Conservation (phyloP, 2,797 vertebrate species). For the Harpagifer antarcticus region DNA sequence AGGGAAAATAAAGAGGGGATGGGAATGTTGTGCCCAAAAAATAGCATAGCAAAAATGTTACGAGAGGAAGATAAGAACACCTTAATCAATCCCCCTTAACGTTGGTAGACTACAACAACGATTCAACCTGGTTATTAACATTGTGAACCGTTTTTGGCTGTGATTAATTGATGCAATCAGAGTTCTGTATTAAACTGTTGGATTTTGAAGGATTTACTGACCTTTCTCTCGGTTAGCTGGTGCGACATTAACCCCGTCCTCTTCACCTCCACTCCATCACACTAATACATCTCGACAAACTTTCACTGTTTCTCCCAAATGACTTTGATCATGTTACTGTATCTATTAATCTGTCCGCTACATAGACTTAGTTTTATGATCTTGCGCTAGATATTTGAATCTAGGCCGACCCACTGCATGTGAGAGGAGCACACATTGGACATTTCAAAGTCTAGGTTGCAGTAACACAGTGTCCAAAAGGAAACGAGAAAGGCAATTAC, state of each 20-base stretch:
- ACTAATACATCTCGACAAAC: conserved; percentile 13
- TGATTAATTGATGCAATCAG: conserved; percentile 14
- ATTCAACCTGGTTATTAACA: not conserved
- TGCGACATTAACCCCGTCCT: not conserved
- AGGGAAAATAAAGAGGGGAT: not conserved
- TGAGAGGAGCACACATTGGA: conserved; percentile 50
- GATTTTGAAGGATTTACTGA: conserved; percentile 33
- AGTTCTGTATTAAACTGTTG: not conserved
- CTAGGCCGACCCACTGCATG: conserved; percentile 18
- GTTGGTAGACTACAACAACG: not conserved
- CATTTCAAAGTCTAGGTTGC: conserved; percentile 27
- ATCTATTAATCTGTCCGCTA: conserved; percentile 25
- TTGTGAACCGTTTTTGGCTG: not conserved
- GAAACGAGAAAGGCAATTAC: conserved; percentile 50
- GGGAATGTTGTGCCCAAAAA: not conserved
- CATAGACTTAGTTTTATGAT: conserved; percentile 28
- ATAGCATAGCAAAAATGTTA: not conserved
- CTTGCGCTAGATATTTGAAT: conserved; percentile 37
- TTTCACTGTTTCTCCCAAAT: conserved; percentile 26
- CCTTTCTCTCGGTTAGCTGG: conserved; percentile 22
- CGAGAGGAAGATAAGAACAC: not conserved
- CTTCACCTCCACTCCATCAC: not conserved
- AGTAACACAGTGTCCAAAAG: conserved; percentile 19
- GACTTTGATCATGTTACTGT: conserved; percentile 15
- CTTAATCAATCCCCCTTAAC: too few species aligned